Evolutionary conservation across 2,888 invertebrate species (phyloP), one percentile per base, ranked within the genome.

Genomic region (Agrotis ipsilon): DNA sequence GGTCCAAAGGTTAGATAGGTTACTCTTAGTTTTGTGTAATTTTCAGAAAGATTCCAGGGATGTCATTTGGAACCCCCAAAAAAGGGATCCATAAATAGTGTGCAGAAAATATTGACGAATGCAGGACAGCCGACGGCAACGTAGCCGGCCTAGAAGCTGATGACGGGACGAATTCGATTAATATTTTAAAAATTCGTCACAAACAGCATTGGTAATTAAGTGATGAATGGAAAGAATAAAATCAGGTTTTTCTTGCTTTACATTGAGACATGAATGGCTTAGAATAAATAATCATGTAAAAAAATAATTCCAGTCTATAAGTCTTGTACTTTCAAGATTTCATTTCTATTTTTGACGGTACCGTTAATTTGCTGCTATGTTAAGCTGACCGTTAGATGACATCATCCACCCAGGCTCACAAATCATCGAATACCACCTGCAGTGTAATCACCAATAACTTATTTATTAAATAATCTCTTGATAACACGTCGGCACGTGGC

Each of bases 401-500:
- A 14, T 39, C 72, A 60, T 2, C 46, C 14, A 18, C 1, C 16
- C 11, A 48, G n/a, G 9, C n/a, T 21, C 9, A 21, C 18, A n/a
- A 39, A 24, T 39, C 16, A n/a, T 59, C 21, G 6, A 19, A 72
- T 45, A 2, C 18, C 24, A 46, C 32, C n/a, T 54, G 24, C 39
- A 6, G 14, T n/a, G 55, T 27, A 19, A 48, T 43, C 52, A 74
- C 13, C 39, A 63, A 46, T 5, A 46, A 24, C 5, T 49, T 16
- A 43, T 43, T 49, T 21, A 48, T 48, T 46, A 61, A 54, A 43
- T 73, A 60, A 45, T 70, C 24, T 51, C n/a, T 18, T 19, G 57
- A 49, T 54, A 46, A 46, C 46, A 69, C 27, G 59, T 62, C 27
- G 39, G 71, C 64, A 70, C 71, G 78, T 65, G 65, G 71, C 51